Evolutionary conservation across 1,140 invertebrate genomes (phyloP), one percentile per base, ranked within the genome.

Genomic region (Brachionus plicatilis): DNA sequence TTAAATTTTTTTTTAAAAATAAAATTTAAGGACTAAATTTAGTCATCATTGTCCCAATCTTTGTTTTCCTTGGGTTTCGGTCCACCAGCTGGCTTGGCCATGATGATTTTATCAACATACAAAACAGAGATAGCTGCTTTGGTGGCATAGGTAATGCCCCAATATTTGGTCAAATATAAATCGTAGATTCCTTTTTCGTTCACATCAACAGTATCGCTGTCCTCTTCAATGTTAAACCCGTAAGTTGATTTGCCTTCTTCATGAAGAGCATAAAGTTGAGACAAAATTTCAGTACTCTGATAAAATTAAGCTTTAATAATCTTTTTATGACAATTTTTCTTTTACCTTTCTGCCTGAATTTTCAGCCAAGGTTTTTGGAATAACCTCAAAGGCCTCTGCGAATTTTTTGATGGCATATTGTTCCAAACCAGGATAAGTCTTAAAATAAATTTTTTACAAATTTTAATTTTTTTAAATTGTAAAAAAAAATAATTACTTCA

Each of bases 341-440:
- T n/a, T 43, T 76, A 76, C 72, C 89, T 94, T 94, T 20, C 93
- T 92, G 47, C 98, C 98, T 66, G 94, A 93, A 88, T 99, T 99
- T 85, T 99, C 96, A 45, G 96, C 94, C 68, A 99, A 90, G 17
- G 94, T 93, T 89, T 95, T 95, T 0, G 96, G 95, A 86, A 99
- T 94, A 45, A 91, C 91, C 91, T 98, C 95, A 0, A 99, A 89
- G 4, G 97, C 95, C 79, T 93, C 92, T 37, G 95, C 95, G 90
- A 97, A 99, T 88, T 96, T 97, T 85, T 95, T 93, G 1, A 98
- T 94, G 33, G 97, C 94, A 90, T 99, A 99, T 88, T 99, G 97
- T 88, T 98, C 96, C 78, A 99, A 90, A 7, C 97, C 97, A 2
- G 96, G 94, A 56, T 95, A 90, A 43, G 94, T 96, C 86, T 90